Evolutionary conservation across 1,140 invertebrate genomes (phyloP).

Genomic region (Calliopsis andreniformis): DNA sequence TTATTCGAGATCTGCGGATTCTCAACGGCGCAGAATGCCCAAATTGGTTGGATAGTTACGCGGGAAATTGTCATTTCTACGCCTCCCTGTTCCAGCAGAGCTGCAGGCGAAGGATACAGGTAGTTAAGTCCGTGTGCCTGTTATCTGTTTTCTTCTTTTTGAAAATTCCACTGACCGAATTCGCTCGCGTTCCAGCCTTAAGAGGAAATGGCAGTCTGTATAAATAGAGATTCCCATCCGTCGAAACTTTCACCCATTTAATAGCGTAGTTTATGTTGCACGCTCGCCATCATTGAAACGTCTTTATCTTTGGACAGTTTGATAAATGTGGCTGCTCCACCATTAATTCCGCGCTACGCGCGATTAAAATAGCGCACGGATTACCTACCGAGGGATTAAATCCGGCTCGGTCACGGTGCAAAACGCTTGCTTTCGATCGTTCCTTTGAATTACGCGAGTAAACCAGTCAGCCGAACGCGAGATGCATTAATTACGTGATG

Average conservation of each 20-base stretch:
- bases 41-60: neutral
- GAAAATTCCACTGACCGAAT: no score
- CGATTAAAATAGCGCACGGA: conserved; percentile 43
- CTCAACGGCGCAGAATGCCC: neutral
- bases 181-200: neutral
- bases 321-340: conserved; percentile 21
- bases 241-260: conserved; percentile 38
- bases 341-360: conserved; percentile 32
- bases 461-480: conserved; percentile 61
- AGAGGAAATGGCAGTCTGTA: conserved; percentile 3
- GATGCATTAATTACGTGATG: conserved; percentile 71
- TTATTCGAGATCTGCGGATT: conserved; percentile 29
- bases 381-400: conserved; percentile 34
- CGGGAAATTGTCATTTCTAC: neutral
- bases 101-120: no score
- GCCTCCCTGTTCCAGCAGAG: no score
- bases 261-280: conserved; percentile 21
- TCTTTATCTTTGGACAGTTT: conserved; percentile 38
- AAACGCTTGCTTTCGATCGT: conserved; percentile 39
- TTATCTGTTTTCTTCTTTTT: no score
- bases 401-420: conserved; percentile 23
- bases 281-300: conserved; percentile 30
- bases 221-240: conserved; percentile 14
- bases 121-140: no score
- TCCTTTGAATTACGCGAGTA: conserved; percentile 54